Base-by-base conservation (phyloP, 2,888 invertebrate species). In the Barypeithes pellucidus region DNA sequence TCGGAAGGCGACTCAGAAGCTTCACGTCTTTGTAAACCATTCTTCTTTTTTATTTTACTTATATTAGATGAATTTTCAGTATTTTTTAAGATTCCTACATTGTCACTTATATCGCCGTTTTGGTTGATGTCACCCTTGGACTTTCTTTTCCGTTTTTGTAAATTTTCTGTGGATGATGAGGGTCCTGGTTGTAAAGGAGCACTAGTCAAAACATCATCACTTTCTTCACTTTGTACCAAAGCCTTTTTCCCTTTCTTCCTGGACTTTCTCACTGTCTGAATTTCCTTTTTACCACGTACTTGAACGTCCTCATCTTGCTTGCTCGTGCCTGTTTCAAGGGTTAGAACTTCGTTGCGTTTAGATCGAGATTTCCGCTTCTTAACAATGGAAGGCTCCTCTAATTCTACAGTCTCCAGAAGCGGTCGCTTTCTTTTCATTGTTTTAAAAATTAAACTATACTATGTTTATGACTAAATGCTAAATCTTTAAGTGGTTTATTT, bases 71-170 rank as follows among this genome's bases (percentile, higher is more conserved):
- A 16, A 43, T 16, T 61, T 61, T 61, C 18, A 9, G 24, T 12
- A 3, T n/a, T 20, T 14, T 66, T 41, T n/a, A 41, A 39, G 39
- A 29, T 14, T 20, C 14, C 18, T 50, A 7, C 22, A 39, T n/a
- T 33, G 33, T 60, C 33, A 45, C 47, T 16, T 61, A 22, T 47
- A 24, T 61, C 61, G 20, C 61, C 68, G 61, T 68, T 68, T 61
- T 60, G 68, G 24, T 68, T 68, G 22, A 68, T 50, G 39, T 68
- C 61, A 39, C 50, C 14, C 29, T 14, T 41, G 4, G 29, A 22
- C 8, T 61, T 61, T 14, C n/a, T 61, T 52, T 68, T 50, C 24
- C 14, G 22, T n/a, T 11, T 43, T 14, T 18, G 16, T 20, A 18
- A 14, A 9, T 36, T 22, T 47, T 36, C 20, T 50, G n/a, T 33